A percentile compares a stretch with the other conserved stretches of the same genome.
phyloP scores from a whole-genome alignment of 1,140 invertebrate species.

The Aphelinus atriplicis region DNA sequence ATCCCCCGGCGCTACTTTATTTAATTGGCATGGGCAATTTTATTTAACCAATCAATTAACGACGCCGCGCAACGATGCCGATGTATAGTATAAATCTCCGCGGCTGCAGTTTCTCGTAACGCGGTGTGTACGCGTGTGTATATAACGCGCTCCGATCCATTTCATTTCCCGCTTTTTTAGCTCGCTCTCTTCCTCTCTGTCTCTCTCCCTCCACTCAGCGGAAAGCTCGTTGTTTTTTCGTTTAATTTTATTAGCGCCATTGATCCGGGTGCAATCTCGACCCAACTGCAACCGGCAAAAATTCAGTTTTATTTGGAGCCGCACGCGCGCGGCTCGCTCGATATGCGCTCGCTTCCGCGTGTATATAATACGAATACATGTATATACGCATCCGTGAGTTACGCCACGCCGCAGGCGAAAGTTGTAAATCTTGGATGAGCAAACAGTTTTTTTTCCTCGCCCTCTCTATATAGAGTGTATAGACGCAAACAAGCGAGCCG shows the following conservation, averaged over 20 bases:
- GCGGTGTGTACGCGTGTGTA: too few relatives aligned
- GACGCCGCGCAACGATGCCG: not conserved
- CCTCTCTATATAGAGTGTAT: not conserved
- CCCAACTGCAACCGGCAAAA: constrained; percentile 47
- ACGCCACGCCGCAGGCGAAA: constrained; percentile 2
- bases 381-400: not conserved
- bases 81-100: constrained; percentile 10
- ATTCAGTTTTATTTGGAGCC: constrained; percentile 52
- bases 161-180: constrained; percentile 12
- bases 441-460: not conserved
- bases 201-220: too few relatives aligned
- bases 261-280: constrained; percentile 34
- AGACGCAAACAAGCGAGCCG: constrained; percentile 56
- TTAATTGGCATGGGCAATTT: not conserved
- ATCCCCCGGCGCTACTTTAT: not conserved
- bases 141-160: constrained; percentile 2
- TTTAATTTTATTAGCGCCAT: constrained; percentile 46
- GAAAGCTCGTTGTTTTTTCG: constrained; percentile 30
- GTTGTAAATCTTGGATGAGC: not conserved
- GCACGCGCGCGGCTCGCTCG: constrained; percentile 43
- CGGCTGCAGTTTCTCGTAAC: not conserved
- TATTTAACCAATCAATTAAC: constrained; percentile 20
- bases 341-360: not conserved
- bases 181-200: not conserved
- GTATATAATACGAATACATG: too few relatives aligned